Base-by-base conservation (phyloP, 2,888 invertebrate species). In the Tribolium freemani region DNA sequence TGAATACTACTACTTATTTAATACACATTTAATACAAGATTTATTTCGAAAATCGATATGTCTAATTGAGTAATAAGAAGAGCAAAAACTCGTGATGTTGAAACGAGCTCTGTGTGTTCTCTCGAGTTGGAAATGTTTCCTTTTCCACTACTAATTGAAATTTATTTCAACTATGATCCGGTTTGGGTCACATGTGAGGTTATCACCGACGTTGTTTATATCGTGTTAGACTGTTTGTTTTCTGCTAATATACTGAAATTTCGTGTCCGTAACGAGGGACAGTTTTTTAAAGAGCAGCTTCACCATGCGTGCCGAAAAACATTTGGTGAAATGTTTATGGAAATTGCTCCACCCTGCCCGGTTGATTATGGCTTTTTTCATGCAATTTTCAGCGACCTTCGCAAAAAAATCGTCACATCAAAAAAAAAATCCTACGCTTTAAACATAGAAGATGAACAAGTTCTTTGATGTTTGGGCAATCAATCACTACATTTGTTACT, bases 401-500 rank as follows among this genome's bases (percentile, higher is more conserved):
- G 54, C 38, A 58, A 3, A 11, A 48, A 48, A 11, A 48, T 48
- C 13, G 9, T 2, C 54, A 56, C 10, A 30, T 58, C 46, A 58
- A 58, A 58, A 45, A 58, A 38, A 38, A 45, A 30, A 56, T 30
- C 9, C 51, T 16, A 16, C 16, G 16, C 16, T 16, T 16, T 16
- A 63, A 63, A 63, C 50, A 44, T 63, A 63, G 63, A 51, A 44
- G 38, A 48, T 4, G 26, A 30, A n/a, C 13, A 26, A 21, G 11
- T 61, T 48, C 77, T 79, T 79, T 79, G 77, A 79, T 74, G 76
- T 79, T 75, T 74, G 67, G 71, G 63, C 75, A 74, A 77, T 78
- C 79, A 76, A 76, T 79, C 79, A 76, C 58, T 74, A 71, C 72
- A 78, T 77, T 77, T 79, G 79, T 79, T 77, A 72, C 75, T 72